Evolutionary conservation across 2,113 vertebrate species (phyloP).

Genomic region (Osmerus mordax): DNA sequence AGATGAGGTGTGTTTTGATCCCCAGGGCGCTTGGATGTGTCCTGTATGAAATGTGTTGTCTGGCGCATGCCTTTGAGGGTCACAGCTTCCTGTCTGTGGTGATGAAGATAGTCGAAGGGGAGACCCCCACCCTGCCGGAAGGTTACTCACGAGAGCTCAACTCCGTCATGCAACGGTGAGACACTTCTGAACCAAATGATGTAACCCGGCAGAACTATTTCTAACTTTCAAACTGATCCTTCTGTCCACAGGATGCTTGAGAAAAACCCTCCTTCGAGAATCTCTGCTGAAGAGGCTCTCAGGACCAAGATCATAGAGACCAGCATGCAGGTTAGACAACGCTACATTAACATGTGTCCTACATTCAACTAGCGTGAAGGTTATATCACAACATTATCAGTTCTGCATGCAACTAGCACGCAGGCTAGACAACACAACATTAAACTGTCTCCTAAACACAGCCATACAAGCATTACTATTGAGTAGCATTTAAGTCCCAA

Average conservation of each 20-base stretch:
- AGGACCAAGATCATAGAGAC: conserved; percentile 67
- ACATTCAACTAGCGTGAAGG: no score
- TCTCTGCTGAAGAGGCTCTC: conserved; percentile 75
- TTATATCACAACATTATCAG: no score
- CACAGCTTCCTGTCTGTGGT: conserved; percentile 80
- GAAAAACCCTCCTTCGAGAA: conserved; percentile 73
- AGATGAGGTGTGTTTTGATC: conserved; percentile 8
- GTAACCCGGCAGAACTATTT: no score
- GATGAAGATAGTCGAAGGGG: conserved; percentile 80
- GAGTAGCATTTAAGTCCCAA: no score
- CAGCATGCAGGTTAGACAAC: conserved; percentile 67
- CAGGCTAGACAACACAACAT: no score
- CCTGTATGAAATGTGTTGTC: conserved; percentile 84
- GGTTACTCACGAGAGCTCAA: conserved; percentile 73
- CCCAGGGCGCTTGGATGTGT: conserved; percentile 84
- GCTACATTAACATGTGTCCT: no score
- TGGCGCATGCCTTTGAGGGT: conserved; percentile 80
- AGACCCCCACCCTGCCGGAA: conserved; percentile 75
- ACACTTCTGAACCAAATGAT: no score
- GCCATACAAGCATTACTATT: no score
- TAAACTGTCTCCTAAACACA: no score
- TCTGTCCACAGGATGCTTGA: conserved; percentile 74
- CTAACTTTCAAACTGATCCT: not conserved
- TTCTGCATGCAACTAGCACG: no score
- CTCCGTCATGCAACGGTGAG: conserved; percentile 73